Evolutionary conservation across 2,113 vertebrate genomes (phyloP).

Genomic region (Elgaria multicarinata): DNA sequence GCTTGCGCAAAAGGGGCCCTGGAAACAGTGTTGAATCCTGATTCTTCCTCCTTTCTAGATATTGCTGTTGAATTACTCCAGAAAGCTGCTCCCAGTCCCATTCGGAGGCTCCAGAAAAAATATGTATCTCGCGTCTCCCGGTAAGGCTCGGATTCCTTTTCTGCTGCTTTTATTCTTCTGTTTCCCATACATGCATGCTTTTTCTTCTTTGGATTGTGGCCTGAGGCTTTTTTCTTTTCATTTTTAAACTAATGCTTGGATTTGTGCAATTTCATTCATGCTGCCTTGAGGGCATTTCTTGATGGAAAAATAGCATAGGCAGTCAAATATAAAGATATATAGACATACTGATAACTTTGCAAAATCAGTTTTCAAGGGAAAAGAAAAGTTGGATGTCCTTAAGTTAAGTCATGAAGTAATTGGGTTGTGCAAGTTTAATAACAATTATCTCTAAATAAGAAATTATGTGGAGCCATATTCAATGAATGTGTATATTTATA

Average conservation of each 20-base stretch:
- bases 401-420: not conserved
- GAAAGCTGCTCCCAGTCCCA: conserved; percentile 96
- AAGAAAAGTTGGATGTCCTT: not conserved
- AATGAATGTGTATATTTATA: not conserved
- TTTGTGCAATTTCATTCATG: not conserved
- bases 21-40: not conserved
- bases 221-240: not conserved
- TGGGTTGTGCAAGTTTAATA: not conserved
- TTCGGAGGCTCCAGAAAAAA: conserved; percentile 95
- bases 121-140: conserved; percentile 94
- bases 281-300: not conserved
- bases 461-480: not conserved
- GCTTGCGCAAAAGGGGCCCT: not conserved
- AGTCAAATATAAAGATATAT: not conserved
- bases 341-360: not conserved
- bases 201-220: not conserved
- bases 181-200: not conserved
- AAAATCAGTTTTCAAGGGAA: not conserved
- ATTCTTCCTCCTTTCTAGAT: conserved; percentile 77
- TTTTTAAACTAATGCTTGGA: not conserved
- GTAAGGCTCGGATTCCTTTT: conserved; percentile 72
- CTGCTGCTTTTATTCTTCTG: rapidly evolving
- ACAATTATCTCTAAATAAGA: not conserved
- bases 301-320: not conserved
- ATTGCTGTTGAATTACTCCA: conserved; percentile 97